These are phyloP conservation scores for Nematolebias whitei DNA, from an alignment of 2,113 vertebrate species.

Conservation along the genomic window DNA sequence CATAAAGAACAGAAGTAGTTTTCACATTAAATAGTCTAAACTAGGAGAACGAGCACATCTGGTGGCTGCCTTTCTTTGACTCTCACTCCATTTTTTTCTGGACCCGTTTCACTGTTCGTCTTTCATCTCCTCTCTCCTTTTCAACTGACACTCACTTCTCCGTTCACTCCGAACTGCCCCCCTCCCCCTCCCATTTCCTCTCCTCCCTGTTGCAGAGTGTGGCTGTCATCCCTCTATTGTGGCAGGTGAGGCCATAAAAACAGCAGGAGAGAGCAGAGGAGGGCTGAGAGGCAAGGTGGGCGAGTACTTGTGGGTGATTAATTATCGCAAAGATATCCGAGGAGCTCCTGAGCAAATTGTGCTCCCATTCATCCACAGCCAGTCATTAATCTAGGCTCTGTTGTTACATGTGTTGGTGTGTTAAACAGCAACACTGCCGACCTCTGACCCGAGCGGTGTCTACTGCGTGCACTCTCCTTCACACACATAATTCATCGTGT, in stretches of 20 bases:
- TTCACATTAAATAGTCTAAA: constrained; percentile 26
- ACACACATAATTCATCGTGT: constrained; percentile 62
- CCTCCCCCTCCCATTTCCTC: constrained; percentile 50
- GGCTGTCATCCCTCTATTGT: constrained; percentile 69
- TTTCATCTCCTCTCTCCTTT: constrained; percentile 72
- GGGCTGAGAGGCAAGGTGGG: constrained; percentile 27
- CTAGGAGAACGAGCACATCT: constrained; percentile 55
- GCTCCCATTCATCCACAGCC: constrained; percentile 16
- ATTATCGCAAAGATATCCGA: constrained; percentile 58
- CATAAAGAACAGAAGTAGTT: constrained; percentile 25
- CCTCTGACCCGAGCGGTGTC: constrained; percentile 51
- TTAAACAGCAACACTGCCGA: constrained; percentile 66
- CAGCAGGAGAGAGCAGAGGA: constrained; percentile 55
- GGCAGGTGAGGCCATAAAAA: constrained; percentile 76
- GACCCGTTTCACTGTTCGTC: constrained; percentile 60
- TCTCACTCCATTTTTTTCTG: constrained; percentile 32
- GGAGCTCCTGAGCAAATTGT: constrained; percentile 40
- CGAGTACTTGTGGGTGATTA: constrained; percentile 49
- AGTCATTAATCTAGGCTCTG: constrained; percentile 55
- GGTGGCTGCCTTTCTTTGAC: constrained; percentile 46
- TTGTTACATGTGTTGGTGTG: constrained; percentile 52
- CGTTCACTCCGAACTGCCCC: constrained; percentile 41
- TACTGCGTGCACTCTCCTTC: constrained; percentile 26
- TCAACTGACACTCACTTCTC: constrained; percentile 66
- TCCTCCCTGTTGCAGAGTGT: constrained; percentile 52